Evolutionary conservation across 2,113 vertebrate species (phyloP).

Genomic region (Anolis sagrei): DNA sequence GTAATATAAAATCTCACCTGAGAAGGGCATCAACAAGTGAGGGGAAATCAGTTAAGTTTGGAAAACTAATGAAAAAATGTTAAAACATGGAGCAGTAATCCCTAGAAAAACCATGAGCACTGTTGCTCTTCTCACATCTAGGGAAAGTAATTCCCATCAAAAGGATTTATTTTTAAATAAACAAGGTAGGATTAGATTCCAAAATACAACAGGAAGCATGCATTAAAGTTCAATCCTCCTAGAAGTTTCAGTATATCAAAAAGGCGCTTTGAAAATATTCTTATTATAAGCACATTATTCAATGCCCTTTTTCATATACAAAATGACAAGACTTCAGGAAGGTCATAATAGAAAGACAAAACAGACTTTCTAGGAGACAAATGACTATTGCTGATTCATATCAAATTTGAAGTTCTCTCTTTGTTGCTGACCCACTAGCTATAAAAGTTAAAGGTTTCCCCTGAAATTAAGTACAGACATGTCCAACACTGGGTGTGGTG

Average conservation of each 20-base stretch:
- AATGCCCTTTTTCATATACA: neutral
- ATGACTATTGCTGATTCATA: neutral
- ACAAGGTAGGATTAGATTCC: neutral
- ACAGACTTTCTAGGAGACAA: neutral
- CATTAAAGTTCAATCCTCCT: neutral
- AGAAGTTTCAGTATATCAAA: neutral
- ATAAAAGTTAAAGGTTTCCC: too few species aligned
- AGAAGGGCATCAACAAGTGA: neutral
- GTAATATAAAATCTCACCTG: neutral
- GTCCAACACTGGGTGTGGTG: too few species aligned
- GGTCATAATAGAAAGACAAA: neutral
- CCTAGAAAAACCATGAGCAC: too few species aligned
- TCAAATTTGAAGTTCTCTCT: neutral
- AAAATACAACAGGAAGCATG: neutral
- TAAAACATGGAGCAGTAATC: neutral
- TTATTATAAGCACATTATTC: neutral
- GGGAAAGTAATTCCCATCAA: neutral
- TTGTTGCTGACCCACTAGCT: neutral
- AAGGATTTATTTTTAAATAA: neutral
- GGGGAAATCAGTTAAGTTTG: neutral
- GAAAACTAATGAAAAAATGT: neutral
- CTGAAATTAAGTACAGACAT: too few species aligned
- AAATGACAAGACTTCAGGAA: neutral
- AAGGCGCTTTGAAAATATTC: neutral
- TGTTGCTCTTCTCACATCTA: neutral